Evolutionary conservation across 2,797 vertebrate species (phyloP).

Genomic region (Linurgus olivaceus): DNA sequence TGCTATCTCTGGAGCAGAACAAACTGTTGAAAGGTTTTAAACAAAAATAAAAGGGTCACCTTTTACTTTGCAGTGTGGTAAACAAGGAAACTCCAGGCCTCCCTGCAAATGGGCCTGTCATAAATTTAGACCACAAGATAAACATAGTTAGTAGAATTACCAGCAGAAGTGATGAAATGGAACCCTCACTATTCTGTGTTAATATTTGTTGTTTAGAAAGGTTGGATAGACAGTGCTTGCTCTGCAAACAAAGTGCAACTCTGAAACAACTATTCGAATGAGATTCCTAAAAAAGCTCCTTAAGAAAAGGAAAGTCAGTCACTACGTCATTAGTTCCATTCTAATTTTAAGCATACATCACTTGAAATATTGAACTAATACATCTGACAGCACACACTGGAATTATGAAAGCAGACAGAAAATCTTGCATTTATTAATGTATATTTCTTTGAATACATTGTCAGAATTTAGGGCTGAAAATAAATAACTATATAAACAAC

Average conservation of each 20-base stretch:
- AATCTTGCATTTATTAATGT: constrained; percentile 24
- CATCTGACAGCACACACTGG: background rate
- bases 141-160: constrained; percentile 49
- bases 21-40: constrained; percentile 75
- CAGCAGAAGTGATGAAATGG: constrained; percentile 48
- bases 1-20: constrained; percentile 58
- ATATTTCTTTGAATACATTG: constrained; percentile 8
- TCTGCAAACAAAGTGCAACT: constrained; percentile 53
- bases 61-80: constrained; percentile 69
- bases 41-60: constrained; percentile 62
- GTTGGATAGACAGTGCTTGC: background rate
- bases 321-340: constrained; percentile 16
- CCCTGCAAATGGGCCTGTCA: constrained; percentile 64
- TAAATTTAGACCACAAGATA: constrained; percentile 67
- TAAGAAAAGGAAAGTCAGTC: background rate
- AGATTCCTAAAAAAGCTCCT: background rate
- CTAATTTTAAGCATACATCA: constrained; percentile 23
- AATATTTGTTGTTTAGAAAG: constrained; percentile 42
- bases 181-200: background rate
- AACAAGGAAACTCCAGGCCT: constrained; percentile 66
- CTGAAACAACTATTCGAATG: background rate
- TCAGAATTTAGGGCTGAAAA: constrained; percentile 37
- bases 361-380: constrained; percentile 2
- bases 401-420: constrained; percentile 36
- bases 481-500: constrained; percentile 15